These are phyloP conservation scores for Macrosteles quadrilineatus DNA, from an alignment of 1,140 invertebrate species.

Conservation along the genomic window DNA sequence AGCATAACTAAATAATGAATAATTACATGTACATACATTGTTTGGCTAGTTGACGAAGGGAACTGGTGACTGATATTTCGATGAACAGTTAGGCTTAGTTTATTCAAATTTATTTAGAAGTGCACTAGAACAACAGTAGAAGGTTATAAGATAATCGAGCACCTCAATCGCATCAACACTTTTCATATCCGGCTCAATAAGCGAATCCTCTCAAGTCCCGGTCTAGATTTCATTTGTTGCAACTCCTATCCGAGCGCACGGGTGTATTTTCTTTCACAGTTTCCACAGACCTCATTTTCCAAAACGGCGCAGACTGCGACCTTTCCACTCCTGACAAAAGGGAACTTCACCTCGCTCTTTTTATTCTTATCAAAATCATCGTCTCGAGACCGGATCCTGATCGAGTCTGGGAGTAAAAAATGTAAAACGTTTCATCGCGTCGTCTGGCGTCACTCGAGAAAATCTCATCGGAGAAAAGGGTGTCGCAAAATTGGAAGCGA, in stretches of 20 bases:
- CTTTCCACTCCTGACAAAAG: slow-evolving; percentile 1
- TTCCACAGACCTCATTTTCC: slow-evolving; percentile 12
- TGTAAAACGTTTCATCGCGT: not conserved
- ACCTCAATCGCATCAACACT: too few species aligned
- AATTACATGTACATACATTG: too few species aligned
- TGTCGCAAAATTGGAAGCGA: not conserved
- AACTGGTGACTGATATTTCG: too few species aligned
- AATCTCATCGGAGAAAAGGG: not conserved
- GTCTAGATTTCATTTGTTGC: too few species aligned
- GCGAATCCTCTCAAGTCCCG: too few species aligned
- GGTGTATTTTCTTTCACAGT: not conserved
- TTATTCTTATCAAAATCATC: slow-evolving; percentile 17
- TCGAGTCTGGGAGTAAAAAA: not conserved
- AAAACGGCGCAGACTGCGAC: not conserved
- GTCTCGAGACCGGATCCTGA: not conserved
- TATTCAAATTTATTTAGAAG: too few species aligned
- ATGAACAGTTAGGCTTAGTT: too few species aligned
- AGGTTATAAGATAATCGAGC: too few species aligned
- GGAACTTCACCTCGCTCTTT: not conserved
- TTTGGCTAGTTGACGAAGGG: too few species aligned
- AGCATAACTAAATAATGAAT: too few species aligned
- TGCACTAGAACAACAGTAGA: too few species aligned
- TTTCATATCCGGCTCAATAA: too few species aligned
- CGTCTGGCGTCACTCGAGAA: not conserved
- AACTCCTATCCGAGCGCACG: not conserved